Base-by-base conservation (phyloP, 2,888 invertebrate species). In the Coelinius sp. region DNA sequence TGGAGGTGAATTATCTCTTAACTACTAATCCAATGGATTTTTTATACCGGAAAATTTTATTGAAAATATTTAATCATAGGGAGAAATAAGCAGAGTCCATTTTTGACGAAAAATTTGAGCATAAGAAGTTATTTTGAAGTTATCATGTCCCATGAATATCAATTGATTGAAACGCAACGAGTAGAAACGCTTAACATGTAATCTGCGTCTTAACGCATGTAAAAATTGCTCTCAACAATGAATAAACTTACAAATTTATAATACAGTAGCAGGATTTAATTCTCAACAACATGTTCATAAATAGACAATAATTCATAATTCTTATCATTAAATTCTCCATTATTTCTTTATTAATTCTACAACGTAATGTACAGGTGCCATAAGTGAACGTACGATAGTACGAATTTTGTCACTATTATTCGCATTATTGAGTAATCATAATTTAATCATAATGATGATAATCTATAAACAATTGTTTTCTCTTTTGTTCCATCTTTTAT, bases 291-390 rank as follows among this genome's bases (percentile, higher is more conserved):
- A 31, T 56, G 31, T 56, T 53, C 14, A 7, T 14, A 44, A 3
- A 53, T 41, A 56, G 56, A 49, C 38, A 63, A 65, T 70, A 24
- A 64, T 44, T 70, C 27, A 62, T 38, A 38, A 8, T 59, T 17
- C 22, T 22, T 22, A 38, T 22, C 6, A 38, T 24, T 20, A 41
- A n/a, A 62, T 22, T 8, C 22, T 27, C n/a, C n/a, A n/a, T n/a
- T n/a, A n/a, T n/a, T n/a, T n/a, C 27, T 46, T 70, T 71, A 69
- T 62, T 73, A 72, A 66, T 72, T 70, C 49, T 49, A 69, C 63
- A 70, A 67, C 71, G 41, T 73, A 74, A 75, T 77, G 76, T 78
- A 77, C 76, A 77, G 72, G 79, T 80, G 80, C 80, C 80, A 80
- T 79, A 78, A 73, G 70, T 70, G 56, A 73, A 73, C 64, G 71